Base-by-base conservation (phyloP, 1,140 invertebrate species). In the Brachionus angularis region DNA sequence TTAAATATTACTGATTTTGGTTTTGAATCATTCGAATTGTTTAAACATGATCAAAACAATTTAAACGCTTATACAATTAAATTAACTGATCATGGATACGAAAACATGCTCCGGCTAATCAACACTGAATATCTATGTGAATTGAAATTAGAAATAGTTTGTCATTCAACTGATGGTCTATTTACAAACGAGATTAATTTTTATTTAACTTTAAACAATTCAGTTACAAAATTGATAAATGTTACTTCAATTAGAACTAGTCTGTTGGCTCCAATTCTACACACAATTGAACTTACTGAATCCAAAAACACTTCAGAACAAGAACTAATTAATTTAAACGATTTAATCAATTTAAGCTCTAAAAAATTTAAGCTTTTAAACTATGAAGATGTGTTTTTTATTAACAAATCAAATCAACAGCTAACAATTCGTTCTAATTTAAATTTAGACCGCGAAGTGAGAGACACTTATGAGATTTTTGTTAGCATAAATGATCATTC, bases 391-490 rank as follows among this genome's bases (percentile, higher is more conserved):
- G 12, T 47, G 29, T 67, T 67, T 29, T 58, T 39, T n/a, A 58
- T 58, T 1, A 23, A 2, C n/a, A 25, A 49, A 14, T 14, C 14
- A 10, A 34, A 12, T 52, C 49, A 31, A 21, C 14, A 18, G 3
- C 33, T 47, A 33, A 16, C n/a, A 27, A 23, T 42, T 16, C 3
- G 34, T 5, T 12, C 58, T n/a, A 16, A 18, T 25, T 21, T 16
- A 27, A 7, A 46, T 3, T n/a, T 67, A 18, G 62, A 67, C 12
- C 62, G 62, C 21, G 62, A 67, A 21, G 2, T 18, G 8, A 67
- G 29, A 47, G 62, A 67, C 8, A 67, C 62, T 14, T 67, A 67
- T 31, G 62, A 67, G 25, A 34, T 67, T 12, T 67, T 67, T 29
- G 21, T 67, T 34, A 46, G 10, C 4, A 10, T 67, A 7, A 27